A percentile compares a stretch with the other conserved stretches of the same genome.
Conservation (phyloP, 2,113 vertebrate species). For the Calonectris borealis region DNA sequence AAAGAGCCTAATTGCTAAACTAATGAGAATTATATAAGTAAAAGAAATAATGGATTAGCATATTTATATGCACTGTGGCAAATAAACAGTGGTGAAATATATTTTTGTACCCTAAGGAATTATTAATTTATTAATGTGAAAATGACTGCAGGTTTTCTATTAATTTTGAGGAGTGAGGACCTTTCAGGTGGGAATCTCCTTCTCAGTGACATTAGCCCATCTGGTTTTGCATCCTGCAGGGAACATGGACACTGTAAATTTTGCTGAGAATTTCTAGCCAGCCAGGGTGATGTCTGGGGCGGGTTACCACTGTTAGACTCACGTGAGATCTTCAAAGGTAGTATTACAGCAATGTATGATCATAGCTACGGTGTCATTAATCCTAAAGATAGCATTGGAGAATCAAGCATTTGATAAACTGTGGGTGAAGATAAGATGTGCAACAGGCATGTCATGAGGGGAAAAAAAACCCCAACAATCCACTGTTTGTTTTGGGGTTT, state of each 20-base stretch:
- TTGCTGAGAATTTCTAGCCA: background rate
- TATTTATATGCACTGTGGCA: background rate
- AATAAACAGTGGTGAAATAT: background rate
- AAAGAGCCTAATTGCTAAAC: background rate
- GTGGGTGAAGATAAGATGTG: background rate
- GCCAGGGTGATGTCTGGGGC: background rate
- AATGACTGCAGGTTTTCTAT: background rate
- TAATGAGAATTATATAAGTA: background rate
- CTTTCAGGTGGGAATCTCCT: background rate
- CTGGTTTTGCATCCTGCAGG: background rate
- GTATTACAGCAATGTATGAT: fast-evolving
- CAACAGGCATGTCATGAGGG: background rate
- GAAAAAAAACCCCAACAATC: fast-evolving
- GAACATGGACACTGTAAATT: background rate
- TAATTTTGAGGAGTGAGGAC: background rate
- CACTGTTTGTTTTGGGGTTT: background rate
- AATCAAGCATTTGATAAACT: background rate
- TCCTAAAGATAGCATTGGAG: background rate
- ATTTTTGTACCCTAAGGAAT: background rate
- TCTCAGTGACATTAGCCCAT: too few species aligned
- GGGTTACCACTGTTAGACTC: background rate
- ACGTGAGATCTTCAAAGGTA: background rate
- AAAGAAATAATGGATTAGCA: background rate
- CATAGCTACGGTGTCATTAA: background rate
- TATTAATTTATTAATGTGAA: background rate